Evolutionary conservation across 2,113 vertebrate genomes (phyloP).

Genomic region (Malurus melanocephalus): DNA sequence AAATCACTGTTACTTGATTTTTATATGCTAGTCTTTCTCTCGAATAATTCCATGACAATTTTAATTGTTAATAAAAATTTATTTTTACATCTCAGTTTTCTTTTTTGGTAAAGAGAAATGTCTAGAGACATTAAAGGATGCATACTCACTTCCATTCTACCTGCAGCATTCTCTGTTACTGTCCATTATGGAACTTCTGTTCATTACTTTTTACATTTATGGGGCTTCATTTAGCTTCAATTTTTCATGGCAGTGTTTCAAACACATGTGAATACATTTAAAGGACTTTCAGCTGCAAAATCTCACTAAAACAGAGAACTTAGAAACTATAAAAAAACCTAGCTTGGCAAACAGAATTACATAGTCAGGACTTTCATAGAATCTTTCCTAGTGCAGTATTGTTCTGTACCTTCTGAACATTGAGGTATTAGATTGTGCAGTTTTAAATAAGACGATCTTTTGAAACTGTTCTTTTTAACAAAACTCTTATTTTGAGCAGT

Average conservation of each 20-base stretch:
- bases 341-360: neutral
- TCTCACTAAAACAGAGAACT: neutral
- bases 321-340: neutral
- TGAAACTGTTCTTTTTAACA: neutral
- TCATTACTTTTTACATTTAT: neutral
- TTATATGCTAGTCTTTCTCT: neutral
- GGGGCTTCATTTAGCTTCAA: neutral
- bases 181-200: neutral
- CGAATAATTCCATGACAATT: neutral
- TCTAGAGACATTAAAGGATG: neutral
- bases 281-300: neutral
- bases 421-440: neutral
- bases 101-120: neutral
- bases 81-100: neutral
- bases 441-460: neutral
- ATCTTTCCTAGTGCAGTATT: neutral
- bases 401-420: neutral
- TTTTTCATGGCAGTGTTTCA: neutral
- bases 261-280: neutral
- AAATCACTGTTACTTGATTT: neutral
- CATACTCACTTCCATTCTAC: neutral
- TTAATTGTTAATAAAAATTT: neutral
- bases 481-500: neutral
- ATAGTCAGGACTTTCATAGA: neutral
- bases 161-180: neutral